Evolutionary conservation across 1,140 invertebrate genomes (phyloP).

Genomic region (Cardiocondyla obscurior): DNA sequence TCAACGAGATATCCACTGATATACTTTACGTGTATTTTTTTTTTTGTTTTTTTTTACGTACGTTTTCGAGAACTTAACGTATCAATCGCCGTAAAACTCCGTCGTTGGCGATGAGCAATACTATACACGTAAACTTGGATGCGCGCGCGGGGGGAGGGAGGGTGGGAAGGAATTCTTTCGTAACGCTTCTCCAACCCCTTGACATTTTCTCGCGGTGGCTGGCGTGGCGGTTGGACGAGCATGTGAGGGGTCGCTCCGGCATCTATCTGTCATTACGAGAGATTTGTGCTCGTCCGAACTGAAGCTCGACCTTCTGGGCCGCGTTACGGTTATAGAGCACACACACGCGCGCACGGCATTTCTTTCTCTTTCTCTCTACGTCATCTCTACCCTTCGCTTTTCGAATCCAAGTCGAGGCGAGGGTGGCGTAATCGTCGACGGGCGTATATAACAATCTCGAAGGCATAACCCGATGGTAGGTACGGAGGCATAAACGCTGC

Average conservation of each 20-base stretch:
- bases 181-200: constrained; percentile 59
- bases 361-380: background rate
- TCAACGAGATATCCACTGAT: background rate
- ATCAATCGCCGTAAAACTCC: constrained; percentile 8
- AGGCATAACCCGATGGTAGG: constrained; percentile 67
- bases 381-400: constrained; percentile 10
- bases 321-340: constrained; percentile 76
- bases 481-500: constrained; percentile 69
- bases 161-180: constrained; percentile 53
- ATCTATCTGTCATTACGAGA: constrained; percentile 77
- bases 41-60: background rate
- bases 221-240: constrained; percentile 57
- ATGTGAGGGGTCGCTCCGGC: constrained; percentile 69
- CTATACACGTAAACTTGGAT: constrained; percentile 2
- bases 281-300: constrained; percentile 73
- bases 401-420: constrained; percentile 18
- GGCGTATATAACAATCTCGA: constrained; percentile 69
- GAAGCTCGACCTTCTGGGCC: constrained; percentile 72
- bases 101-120: constrained; percentile 2
- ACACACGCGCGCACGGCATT: background rate
- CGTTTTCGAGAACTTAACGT: background rate
- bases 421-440: constrained; percentile 65
- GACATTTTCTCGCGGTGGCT: constrained; percentile 61
- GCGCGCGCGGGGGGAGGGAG: too few relatives aligned
- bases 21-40: background rate